Conservation (phyloP, 1,140 invertebrate species). For the Lepidurus couesii region DNA sequence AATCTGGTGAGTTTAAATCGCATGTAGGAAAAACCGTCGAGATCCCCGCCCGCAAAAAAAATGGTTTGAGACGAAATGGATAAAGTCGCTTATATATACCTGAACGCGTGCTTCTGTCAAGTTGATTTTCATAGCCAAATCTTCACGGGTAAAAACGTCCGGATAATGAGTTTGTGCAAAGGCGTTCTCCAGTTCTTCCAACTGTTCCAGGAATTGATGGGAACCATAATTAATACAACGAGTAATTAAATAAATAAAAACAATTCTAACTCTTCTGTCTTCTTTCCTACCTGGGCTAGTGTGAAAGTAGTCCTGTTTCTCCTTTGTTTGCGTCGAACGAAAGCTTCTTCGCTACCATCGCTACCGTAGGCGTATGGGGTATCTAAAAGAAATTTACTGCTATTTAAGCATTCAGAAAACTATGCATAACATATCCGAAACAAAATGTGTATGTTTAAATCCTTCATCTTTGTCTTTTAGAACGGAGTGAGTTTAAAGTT, state of each 20-base stretch:
- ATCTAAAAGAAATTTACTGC: slow-evolving; percentile 53
- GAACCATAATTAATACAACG: neutral
- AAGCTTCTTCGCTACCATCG: slow-evolving; percentile 90
- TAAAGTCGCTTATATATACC: slow-evolving; percentile 51
- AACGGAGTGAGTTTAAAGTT: slow-evolving; percentile 27
- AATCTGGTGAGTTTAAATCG: neutral
- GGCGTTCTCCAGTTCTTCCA: slow-evolving; percentile 94
- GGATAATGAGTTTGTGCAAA: slow-evolving; percentile 97
- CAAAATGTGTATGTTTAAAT: slow-evolving; percentile 28
- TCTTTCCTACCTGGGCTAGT: slow-evolving; percentile 71
- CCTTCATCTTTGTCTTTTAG: slow-evolving; percentile 24
- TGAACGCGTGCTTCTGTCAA: slow-evolving; percentile 94
- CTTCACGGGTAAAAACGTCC: slow-evolving; percentile 87
- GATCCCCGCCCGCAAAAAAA: neutral
- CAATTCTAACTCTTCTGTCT: neutral
- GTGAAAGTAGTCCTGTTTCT: slow-evolving; percentile 95
- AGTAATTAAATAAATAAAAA: neutral
- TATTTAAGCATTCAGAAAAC: slow-evolving; percentile 16
- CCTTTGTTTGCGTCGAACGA: slow-evolving; percentile 89
- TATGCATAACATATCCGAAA: slow-evolving; percentile 20
- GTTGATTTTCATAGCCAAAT: slow-evolving; percentile 97
- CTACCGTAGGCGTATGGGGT: slow-evolving; percentile 85
- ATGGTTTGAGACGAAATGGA: neutral
- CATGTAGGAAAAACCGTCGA: neutral
- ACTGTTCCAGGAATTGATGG: slow-evolving; percentile 48